phyloP scores from a whole-genome alignment of 2,113 vertebrate genomes.

The Narcine bancroftii region DNA sequence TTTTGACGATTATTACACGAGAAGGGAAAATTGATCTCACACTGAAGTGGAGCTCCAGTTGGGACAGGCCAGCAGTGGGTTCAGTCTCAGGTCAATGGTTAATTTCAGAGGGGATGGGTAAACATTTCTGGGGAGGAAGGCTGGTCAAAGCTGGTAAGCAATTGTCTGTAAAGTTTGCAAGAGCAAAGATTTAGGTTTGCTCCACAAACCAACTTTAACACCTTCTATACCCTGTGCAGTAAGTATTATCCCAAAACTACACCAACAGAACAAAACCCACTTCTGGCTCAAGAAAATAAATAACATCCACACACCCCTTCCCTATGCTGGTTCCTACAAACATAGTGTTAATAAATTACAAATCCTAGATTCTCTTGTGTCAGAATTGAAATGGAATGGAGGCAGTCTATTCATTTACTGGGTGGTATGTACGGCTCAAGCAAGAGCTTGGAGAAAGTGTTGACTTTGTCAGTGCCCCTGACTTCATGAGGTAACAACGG shows the following conservation, averaged over 20 bases:
- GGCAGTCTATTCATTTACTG: constrained; percentile 57
- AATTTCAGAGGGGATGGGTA: not conserved
- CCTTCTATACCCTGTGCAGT: not conserved
- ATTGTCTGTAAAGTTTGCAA: not conserved
- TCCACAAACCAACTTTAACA: not conserved
- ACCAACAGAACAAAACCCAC: not conserved
- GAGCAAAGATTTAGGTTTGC: not conserved
- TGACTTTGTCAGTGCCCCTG: constrained; percentile 81
- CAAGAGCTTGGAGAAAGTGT: constrained; percentile 81
- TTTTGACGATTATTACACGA: not conserved
- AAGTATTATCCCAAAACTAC: not conserved
- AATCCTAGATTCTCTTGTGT: not conserved
- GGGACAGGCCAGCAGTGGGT: not conserved
- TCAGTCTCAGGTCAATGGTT: not conserved
- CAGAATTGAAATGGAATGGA: constrained; percentile 8
- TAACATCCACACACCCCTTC: not conserved
- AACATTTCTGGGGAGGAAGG: not conserved
- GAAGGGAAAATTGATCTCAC: not conserved
- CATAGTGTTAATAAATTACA: constrained; percentile 36
- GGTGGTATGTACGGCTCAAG: constrained; percentile 84
- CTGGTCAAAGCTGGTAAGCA: not conserved
- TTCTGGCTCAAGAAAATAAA: not conserved
- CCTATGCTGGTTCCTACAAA: constrained; percentile 2
- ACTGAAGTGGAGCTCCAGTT: not conserved
- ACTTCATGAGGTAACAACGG: constrained; percentile 85